phyloP scores from a whole-genome alignment of 2,797 vertebrate species.

The Borostomias antarcticus region DNA sequence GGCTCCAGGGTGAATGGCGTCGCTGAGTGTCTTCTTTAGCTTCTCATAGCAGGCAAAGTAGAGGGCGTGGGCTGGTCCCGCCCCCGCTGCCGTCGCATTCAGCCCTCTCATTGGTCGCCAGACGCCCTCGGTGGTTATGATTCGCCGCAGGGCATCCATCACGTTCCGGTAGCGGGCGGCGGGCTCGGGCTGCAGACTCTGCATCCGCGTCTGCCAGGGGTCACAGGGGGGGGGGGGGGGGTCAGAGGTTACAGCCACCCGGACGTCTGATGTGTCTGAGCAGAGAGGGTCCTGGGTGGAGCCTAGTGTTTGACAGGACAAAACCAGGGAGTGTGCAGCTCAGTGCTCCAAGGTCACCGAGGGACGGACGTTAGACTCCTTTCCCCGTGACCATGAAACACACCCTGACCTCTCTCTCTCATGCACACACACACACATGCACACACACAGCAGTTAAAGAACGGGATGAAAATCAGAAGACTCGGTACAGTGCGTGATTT shows the following conservation, averaged over 20 bases:
- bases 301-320: too few species aligned
- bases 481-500: background rate
- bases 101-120: conserved; percentile 95
- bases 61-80: conserved; percentile 92
- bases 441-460: background rate
- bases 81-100: conserved; percentile 92
- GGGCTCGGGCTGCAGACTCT: conserved; percentile 91
- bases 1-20: conserved; percentile 89
- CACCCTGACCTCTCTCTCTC: conserved; percentile 33
- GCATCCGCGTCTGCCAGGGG: conserved; percentile 89
- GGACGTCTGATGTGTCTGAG: too few species aligned
- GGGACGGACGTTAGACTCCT: conserved; percentile 61
- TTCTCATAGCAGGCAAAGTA: conserved; percentile 98
- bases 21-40: conserved; percentile 92
- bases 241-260: background rate
- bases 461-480: too few species aligned
- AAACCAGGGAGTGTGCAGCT: conserved; percentile 62
- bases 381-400: conserved; percentile 46
- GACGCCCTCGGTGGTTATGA: conserved; percentile 89
- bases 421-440: conserved; percentile 16
- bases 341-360: conserved; percentile 57
- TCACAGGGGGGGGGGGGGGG: too few species aligned
- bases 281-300: too few species aligned
- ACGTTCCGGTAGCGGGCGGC: conserved; percentile 93
- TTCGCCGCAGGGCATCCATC: conserved; percentile 90